Evolutionary conservation across 2,113 vertebrate genomes (phyloP).

Genomic region (Manacus vitellinus): DNA sequence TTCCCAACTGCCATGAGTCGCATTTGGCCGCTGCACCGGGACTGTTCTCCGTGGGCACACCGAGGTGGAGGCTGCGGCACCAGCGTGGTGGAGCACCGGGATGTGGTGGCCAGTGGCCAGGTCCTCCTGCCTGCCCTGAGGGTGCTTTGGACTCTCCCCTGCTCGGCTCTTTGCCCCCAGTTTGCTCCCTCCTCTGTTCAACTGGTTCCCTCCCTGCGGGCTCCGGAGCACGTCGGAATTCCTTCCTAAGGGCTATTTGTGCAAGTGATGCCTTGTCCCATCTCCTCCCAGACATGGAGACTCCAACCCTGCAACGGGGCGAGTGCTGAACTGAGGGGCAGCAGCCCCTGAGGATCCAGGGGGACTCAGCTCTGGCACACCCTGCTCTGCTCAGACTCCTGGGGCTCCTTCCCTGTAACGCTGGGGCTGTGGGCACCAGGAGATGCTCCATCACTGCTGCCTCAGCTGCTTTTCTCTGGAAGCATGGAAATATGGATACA

Average conservation of each 20-base stretch:
- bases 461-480: neutral
- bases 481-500: rapidly evolving
- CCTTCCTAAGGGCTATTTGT: slow-evolving; percentile 49
- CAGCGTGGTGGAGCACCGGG: neutral
- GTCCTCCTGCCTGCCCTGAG: neutral
- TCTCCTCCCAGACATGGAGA: neutral
- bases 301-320: rapidly evolving
- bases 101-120: neutral
- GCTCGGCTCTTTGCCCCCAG: neutral
- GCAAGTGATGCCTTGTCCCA: slow-evolving; percentile 37
- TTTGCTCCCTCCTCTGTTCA: neutral
- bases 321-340: neutral
- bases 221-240: neutral
- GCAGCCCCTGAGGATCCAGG: rapidly evolving
- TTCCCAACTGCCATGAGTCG: slow-evolving; percentile 62
- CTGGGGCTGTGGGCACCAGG: rapidly evolving
- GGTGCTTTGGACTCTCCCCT: neutral
- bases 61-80: neutral
- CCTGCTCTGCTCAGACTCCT: neutral
- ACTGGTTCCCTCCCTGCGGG: rapidly evolving
- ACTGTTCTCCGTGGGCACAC: slow-evolving; percentile 10
- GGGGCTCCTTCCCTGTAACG: rapidly evolving
- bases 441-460: neutral
- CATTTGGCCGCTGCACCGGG: neutral
- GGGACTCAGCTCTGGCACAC: rapidly evolving